Evolutionary conservation across 2,113 vertebrate genomes (phyloP).

Genomic region (Rhodinocichla rosea): DNA sequence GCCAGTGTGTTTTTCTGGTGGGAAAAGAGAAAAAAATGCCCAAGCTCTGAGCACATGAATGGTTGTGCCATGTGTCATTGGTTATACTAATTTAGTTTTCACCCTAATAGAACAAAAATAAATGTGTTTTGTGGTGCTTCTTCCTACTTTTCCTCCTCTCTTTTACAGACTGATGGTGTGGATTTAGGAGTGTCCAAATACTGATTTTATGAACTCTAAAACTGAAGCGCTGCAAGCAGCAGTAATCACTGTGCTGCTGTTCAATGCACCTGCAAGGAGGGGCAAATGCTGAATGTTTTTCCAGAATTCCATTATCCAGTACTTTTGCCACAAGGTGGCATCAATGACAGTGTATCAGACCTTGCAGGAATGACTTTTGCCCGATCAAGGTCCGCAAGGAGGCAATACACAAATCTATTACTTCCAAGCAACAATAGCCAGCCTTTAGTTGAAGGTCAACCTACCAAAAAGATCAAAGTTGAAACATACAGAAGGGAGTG

Average conservation of each 20-base stretch:
- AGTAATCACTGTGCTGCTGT: background rate
- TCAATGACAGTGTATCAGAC: background rate
- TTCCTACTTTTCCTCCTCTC: background rate
- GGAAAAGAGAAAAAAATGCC: background rate
- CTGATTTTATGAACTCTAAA: background rate
- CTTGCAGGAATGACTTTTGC: background rate
- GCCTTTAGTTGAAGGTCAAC: background rate
- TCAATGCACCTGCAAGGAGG: background rate
- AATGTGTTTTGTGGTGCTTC: background rate
- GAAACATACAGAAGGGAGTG: background rate
- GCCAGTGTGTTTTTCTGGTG: rapidly evolving
- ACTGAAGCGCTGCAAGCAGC: background rate
- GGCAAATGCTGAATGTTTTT: background rate
- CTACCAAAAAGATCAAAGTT: background rate
- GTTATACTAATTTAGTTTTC: background rate
- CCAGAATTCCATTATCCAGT: background rate
- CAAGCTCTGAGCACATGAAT: rapidly evolving
- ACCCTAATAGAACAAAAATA: background rate
- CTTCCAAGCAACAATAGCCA: background rate
- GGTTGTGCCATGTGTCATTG: background rate
- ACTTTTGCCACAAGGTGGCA: conserved; percentile 26
- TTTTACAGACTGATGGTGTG: rapidly evolving
- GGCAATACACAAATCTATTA: background rate
- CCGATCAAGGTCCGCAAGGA: background rate
- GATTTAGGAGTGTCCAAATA: background rate